Base-by-base conservation (phyloP, 2,113 vertebrate genomes). In the Ciconia maguari region DNA sequence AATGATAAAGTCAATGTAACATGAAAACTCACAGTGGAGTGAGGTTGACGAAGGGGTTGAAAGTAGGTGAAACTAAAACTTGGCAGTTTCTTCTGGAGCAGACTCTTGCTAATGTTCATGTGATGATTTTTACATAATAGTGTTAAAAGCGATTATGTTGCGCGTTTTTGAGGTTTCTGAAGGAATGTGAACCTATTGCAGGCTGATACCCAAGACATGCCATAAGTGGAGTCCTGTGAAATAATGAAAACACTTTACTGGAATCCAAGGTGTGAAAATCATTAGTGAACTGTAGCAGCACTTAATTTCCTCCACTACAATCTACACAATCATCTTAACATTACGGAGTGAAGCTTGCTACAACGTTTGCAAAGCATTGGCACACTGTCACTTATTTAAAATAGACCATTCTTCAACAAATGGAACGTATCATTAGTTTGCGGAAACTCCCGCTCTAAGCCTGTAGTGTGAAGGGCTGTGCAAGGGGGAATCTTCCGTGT, bases 91-190 rank as follows among this genome's bases (percentile, higher is more conserved):
- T 93, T 84, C 48, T 90, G 80, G 61, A 82, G 12, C 29, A 82
- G 68, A 32, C 58, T 81, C 20, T 41, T 87, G n/a, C 38, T 42
- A 87, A 75, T 70, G 41, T 89, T 84, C 54, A 70, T 58, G 14
- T 87, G 62, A 65, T n/a, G 70, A 20, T 60, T 82, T 94, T 93
- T 96, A 89, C 13, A 8, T 94, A 58, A 51, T 34, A 29, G 41
- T 29, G 7, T 76, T 84, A 74, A 83, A 91, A 66, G 42, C 57
- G 69, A 72, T 90, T 76, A 44, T 11, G 6, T 46, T 80, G 17
- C 18, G 30, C 1, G 0, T 61, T 85, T 76, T 77, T 2, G 20
- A 62, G 30, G 8, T 74, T 89, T 70, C 7, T 17, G 58, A 24
- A 87, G 54, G 26, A 51, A 25, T 15, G 76, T 64, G 78, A 62